phyloP scores from a whole-genome alignment of 2,888 invertebrate species.

The Chironomus riparius region DNA sequence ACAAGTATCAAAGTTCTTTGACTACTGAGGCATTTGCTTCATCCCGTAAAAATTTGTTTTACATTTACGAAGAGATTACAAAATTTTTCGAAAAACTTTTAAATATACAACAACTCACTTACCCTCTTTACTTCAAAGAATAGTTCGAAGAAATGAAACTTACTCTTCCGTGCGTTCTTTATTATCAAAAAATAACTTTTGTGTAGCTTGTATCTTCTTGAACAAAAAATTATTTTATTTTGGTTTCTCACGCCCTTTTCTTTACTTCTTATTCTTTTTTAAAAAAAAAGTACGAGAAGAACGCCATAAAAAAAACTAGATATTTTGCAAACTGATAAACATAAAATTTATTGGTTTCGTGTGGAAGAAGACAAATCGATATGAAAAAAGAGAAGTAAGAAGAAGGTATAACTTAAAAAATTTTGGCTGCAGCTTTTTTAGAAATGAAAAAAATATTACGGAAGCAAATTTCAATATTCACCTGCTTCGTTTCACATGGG shows the following conservation, averaged over 20 bases:
- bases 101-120: too few species aligned
- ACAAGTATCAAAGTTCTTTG: too few species aligned
- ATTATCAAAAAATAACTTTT: too few species aligned
- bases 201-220: too few species aligned
- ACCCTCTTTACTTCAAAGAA: too few species aligned
- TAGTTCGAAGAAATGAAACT: too few species aligned
- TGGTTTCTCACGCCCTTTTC: background rate
- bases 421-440: background rate
- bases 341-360: background rate
- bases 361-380: background rate
- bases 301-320: background rate
- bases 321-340: background rate
- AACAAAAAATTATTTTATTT: too few species aligned
- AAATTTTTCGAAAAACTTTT: too few species aligned
- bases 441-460: background rate
- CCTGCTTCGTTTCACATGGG: background rate
- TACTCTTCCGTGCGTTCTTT: too few species aligned
- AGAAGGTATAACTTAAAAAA: background rate
- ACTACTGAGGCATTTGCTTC: too few species aligned
- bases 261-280: background rate
- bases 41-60: too few species aligned
- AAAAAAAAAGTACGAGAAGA: background rate
- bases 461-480: background rate
- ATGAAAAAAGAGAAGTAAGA: background rate
- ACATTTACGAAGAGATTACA: too few species aligned